These are phyloP conservation scores for Physocephala rufipes DNA, from an alignment of 2,888 invertebrate species.

Conservation along the genomic window DNA sequence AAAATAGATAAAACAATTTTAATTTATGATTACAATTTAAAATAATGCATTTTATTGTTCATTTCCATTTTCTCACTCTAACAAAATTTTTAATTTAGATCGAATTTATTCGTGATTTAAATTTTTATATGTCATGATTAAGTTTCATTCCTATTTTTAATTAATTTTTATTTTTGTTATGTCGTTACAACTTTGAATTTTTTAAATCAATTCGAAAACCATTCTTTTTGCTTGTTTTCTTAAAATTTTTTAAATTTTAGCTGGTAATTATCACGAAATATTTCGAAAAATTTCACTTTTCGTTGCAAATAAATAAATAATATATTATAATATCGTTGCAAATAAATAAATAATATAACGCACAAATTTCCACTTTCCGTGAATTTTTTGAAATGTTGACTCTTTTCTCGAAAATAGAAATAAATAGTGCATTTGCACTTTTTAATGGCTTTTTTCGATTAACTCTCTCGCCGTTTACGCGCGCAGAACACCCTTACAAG, in stretches of 20 bases:
- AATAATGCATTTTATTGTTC: slow-evolving; percentile 36
- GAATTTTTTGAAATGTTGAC: slow-evolving; percentile 19
- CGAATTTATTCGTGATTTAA: too few species aligned
- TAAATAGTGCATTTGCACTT: background rate
- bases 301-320: background rate
- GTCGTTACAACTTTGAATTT: too few species aligned
- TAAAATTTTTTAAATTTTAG: background rate
- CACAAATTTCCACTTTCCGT: slow-evolving; percentile 8
- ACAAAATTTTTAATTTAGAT: background rate
- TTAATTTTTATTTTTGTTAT: too few species aligned
- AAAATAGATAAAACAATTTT: too few species aligned
- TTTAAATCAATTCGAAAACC: background rate
- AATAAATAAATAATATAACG: too few species aligned
- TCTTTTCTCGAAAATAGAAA: background rate
- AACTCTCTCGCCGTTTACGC: slow-evolving; percentile 54
- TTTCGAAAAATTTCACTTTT: background rate
- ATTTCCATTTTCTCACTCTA: background rate
- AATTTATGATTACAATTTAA: slow-evolving; percentile 41
- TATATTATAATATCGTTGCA: too few species aligned
- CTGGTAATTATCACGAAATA: background rate
- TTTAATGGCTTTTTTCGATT: slow-evolving; percentile 24
- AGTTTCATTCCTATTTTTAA: background rate
- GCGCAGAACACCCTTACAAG: slow-evolving; percentile 63
- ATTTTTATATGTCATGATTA: background rate
- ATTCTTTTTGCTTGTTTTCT: background rate